These are phyloP conservation scores for Leptinotarsa tumamoca DNA, from an alignment of 2,888 invertebrate species.

Conservation along the genomic window DNA sequence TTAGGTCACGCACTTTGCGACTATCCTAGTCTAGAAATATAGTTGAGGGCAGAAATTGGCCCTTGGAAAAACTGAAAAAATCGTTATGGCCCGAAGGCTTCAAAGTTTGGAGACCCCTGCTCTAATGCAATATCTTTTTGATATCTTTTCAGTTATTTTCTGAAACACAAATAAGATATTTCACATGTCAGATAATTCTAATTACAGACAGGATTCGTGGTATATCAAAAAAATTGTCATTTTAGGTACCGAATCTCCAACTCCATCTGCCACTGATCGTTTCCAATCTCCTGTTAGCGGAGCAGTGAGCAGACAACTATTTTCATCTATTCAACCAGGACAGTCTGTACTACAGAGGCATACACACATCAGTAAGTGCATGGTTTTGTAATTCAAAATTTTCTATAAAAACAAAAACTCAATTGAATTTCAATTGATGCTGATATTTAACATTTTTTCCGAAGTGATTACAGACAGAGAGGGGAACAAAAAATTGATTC, in stretches of 20 bases:
- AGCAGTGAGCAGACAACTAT: constrained; percentile 58
- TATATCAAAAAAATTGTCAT: constrained; percentile 4
- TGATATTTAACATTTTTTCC: constrained; percentile 27
- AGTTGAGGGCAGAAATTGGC: no score
- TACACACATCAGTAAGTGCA: constrained; percentile 52
- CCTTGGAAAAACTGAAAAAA: no score
- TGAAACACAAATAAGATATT: no score
- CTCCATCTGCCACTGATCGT: constrained; percentile 72
- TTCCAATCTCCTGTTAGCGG: constrained; percentile 73
- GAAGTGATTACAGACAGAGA: constrained; percentile 60
- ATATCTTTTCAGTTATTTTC: no score
- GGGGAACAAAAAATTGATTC: constrained; percentile 60
- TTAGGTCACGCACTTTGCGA: no score
- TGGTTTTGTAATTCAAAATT: neutral
- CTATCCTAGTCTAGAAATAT: no score
- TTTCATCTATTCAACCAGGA: constrained; percentile 68
- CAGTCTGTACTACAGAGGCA: constrained; percentile 52
- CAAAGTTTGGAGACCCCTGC: no score
- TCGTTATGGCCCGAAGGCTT: no score
- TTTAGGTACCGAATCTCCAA: constrained; percentile 68
- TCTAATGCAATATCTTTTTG: no score
- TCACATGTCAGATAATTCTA: no score
- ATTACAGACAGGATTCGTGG: no score
- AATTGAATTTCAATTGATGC: neutral
- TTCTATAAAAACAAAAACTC: neutral